Evolutionary conservation across 2,888 invertebrate genomes (phyloP).

Genomic region (Pammene fasciana): DNA sequence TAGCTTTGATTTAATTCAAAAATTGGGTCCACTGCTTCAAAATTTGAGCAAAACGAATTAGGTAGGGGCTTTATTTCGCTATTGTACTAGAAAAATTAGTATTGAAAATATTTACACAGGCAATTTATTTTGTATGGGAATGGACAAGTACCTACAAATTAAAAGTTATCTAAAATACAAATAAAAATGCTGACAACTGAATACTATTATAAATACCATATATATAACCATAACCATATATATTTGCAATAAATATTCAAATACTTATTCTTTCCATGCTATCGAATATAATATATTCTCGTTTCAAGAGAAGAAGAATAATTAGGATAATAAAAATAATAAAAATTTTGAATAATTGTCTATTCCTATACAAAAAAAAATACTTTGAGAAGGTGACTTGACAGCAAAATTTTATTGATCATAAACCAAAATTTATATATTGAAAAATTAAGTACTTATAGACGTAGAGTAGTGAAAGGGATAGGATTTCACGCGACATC

Average conservation of each 20-base stretch:
- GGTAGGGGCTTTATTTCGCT: constrained; percentile 53
- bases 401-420: constrained; percentile 25
- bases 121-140: constrained; percentile 17
- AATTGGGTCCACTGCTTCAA: constrained; percentile 74
- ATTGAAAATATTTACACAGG: constrained; percentile 1
- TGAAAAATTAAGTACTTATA: constrained; percentile 31
- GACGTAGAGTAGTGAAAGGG: constrained; percentile 34
- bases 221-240: too few relatives aligned
- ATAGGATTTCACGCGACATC: constrained; percentile 31
- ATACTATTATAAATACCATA: too few relatives aligned
- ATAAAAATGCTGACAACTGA: too few relatives aligned
- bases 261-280: too few relatives aligned
- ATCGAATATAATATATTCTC: too few relatives aligned
- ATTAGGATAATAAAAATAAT: too few relatives aligned
- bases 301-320: too few relatives aligned
- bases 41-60: constrained; percentile 74
- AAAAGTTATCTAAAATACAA: neutral
- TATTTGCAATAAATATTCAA: too few relatives aligned
- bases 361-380: constrained; percentile 6
- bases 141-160: constrained; percentile 8
- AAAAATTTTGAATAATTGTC: neutral
- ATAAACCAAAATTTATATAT: constrained; percentile 15
- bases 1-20: constrained; percentile 46
- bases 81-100: constrained; percentile 38
- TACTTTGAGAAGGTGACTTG: constrained; percentile 1